Conservation (phyloP, 2,888 invertebrate species). For the Tachina fera region DNA sequence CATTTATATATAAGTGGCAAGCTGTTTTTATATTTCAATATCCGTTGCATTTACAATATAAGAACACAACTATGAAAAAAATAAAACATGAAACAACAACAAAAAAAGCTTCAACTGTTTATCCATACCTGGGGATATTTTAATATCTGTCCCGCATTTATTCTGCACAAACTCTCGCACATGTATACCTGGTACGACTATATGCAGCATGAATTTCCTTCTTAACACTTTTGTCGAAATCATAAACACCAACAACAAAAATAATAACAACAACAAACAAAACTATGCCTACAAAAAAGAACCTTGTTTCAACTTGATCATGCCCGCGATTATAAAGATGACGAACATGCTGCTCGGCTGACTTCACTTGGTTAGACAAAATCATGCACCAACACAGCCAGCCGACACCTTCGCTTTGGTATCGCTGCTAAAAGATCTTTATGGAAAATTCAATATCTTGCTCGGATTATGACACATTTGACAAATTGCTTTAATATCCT, state of each 20-base stretch:
- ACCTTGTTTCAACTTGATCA: conserved; percentile 51
- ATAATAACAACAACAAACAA: not conserved
- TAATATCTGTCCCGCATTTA: conserved; percentile 71
- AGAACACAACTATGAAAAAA: conserved; percentile 17
- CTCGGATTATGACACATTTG: conserved; percentile 79
- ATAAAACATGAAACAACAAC: conserved; percentile 19
- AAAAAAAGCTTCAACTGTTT: conserved; percentile 64
- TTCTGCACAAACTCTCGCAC: conserved; percentile 36
- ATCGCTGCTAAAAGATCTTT: conserved; percentile 62
- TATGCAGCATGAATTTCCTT: conserved; percentile 56
- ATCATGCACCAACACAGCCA: too few relatives aligned
- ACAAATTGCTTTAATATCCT: conserved; percentile 80
- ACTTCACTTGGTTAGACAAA: conserved; percentile 19
- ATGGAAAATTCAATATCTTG: conserved; percentile 75
- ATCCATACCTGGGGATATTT: conserved; percentile 71
- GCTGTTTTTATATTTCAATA: conserved; percentile 72
- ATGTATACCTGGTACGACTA: not conserved
- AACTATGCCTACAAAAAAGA: not conserved
- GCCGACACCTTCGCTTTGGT: conserved; percentile 42
- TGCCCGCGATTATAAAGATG: conserved; percentile 27
- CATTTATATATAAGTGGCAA: conserved; percentile 70
- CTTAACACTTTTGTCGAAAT: conserved; percentile 67
- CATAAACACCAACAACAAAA: conserved; percentile 46
- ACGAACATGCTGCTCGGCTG: conserved; percentile 13
- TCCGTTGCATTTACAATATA: conserved; percentile 56